These are phyloP conservation scores for Tilapia sparmanii DNA, from an alignment of 2,113 vertebrate genomes.

Conservation along the genomic window DNA sequence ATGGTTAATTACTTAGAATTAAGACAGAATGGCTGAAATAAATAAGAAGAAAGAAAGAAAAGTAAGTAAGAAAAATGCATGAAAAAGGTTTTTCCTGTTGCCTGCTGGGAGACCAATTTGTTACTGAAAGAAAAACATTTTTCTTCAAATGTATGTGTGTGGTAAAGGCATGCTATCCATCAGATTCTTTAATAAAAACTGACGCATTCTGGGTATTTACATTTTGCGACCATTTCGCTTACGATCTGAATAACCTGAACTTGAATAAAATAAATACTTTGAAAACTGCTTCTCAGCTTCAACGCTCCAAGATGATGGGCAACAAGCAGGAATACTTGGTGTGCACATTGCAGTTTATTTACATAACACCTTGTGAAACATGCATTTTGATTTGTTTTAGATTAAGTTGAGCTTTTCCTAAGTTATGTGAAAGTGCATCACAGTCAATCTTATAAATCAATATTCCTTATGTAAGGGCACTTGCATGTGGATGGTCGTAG, in stretches of 20 bases:
- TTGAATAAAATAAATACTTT: not conserved
- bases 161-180: not conserved
- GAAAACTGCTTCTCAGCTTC: not conserved
- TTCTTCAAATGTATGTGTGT: not conserved
- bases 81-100: not conserved
- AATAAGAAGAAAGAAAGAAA: not conserved
- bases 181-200: not conserved
- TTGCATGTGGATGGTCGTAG: no score
- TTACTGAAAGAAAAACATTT: not conserved
- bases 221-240: not conserved
- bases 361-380: not conserved
- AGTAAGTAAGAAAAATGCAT: not conserved
- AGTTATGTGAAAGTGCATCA: constrained; percentile 37
- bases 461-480: constrained; percentile 31
- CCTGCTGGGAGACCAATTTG: not conserved
- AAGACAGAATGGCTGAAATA: not conserved
- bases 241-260: not conserved
- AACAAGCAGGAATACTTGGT: not conserved
- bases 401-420: not conserved
- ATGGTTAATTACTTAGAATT: not conserved
- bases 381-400: not conserved
- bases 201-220: not conserved
- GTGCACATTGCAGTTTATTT: constrained; percentile 17
- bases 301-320: not conserved
- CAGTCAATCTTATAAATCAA: not conserved